phyloP scores from a whole-genome alignment of 2,888 invertebrate species.

The Trachelus iudaicus region DNA sequence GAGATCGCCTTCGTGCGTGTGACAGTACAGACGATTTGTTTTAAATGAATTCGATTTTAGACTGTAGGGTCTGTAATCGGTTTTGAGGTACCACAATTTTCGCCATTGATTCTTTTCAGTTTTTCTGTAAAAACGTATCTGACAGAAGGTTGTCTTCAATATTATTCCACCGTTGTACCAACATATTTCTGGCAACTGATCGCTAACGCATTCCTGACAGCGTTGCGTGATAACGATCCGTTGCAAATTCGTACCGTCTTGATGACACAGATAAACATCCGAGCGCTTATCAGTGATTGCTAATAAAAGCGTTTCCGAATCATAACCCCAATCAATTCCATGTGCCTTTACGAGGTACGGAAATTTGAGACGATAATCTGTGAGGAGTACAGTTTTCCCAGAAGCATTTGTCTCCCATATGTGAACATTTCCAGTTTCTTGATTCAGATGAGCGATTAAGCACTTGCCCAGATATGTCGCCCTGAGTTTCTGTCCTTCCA shows the following conservation, averaged over 20 bases:
- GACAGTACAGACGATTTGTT: slow-evolving; percentile 46
- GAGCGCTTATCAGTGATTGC: slow-evolving; percentile 49
- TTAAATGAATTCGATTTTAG: slow-evolving; percentile 40
- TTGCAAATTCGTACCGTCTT: slow-evolving; percentile 39
- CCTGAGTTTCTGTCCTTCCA: slow-evolving; percentile 42
- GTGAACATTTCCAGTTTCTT: slow-evolving; percentile 41
- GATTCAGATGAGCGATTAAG: slow-evolving; percentile 49
- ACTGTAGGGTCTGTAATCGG: slow-evolving; percentile 35
- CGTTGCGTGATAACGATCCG: slow-evolving; percentile 46
- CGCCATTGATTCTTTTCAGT: slow-evolving; percentile 38
- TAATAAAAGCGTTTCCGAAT: slow-evolving; percentile 33
- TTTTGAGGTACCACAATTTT: slow-evolving; percentile 44
- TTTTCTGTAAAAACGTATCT: slow-evolving; percentile 50
- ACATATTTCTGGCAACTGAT: slow-evolving; percentile 42
- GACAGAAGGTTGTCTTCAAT: slow-evolving; percentile 54
- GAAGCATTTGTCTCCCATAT: slow-evolving; percentile 47
- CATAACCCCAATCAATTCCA: slow-evolving; percentile 50
- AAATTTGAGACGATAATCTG: slow-evolving; percentile 40
- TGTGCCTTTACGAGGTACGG: slow-evolving; percentile 33
- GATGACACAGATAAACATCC: slow-evolving; percentile 48
- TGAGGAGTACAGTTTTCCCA: slow-evolving; percentile 30
- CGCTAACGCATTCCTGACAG: slow-evolving; percentile 40
- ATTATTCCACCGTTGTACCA: slow-evolving; percentile 55
- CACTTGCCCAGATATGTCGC: slow-evolving; percentile 32
- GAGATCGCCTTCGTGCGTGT: slow-evolving; percentile 50